These are phyloP conservation scores for Crocallis elinguaria DNA, from an alignment of 2,888 invertebrate species.

Conservation along the genomic window DNA sequence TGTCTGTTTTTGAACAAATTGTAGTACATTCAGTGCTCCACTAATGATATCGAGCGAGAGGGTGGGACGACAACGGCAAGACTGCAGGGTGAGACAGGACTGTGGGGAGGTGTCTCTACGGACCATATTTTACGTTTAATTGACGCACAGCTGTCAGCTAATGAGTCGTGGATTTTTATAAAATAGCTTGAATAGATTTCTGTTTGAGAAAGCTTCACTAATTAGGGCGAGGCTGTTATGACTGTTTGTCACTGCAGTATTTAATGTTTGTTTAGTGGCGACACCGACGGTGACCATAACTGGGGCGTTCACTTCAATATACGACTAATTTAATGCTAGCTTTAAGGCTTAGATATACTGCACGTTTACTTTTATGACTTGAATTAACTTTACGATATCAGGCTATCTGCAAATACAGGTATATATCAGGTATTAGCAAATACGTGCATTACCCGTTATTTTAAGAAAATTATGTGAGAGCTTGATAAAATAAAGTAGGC, in stretches of 20 bases:
- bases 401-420: background rate
- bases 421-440: too few species aligned
- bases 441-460: background rate
- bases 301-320: background rate
- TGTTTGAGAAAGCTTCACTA: conserved; percentile 22
- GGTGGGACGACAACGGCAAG: conserved; percentile 47
- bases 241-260: background rate
- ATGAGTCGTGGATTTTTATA: conserved; percentile 77
- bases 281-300: background rate
- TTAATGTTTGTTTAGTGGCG: conserved; percentile 1
- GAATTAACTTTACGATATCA: conserved; percentile 21
- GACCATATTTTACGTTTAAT: conserved; percentile 83
- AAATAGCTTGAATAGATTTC: conserved; percentile 52
- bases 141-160: conserved; percentile 82
- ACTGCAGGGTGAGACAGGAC: conserved; percentile 39
- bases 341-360: conserved; percentile 1
- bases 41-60: conserved; percentile 75
- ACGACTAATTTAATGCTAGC: background rate
- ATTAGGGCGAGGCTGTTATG: conserved; percentile 25
- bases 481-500: too few species aligned
- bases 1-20: conserved; percentile 81
- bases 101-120: conserved; percentile 60
- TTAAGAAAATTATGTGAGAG: background rate
- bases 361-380: conserved; percentile 19
- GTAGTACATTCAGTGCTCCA: conserved; percentile 76